Percentiles rank a stretch among this genome's conserved stretches.
phyloP scores from a whole-genome alignment of 2,888 invertebrate species.

The Parapristionchus giblindavisi region DNA sequence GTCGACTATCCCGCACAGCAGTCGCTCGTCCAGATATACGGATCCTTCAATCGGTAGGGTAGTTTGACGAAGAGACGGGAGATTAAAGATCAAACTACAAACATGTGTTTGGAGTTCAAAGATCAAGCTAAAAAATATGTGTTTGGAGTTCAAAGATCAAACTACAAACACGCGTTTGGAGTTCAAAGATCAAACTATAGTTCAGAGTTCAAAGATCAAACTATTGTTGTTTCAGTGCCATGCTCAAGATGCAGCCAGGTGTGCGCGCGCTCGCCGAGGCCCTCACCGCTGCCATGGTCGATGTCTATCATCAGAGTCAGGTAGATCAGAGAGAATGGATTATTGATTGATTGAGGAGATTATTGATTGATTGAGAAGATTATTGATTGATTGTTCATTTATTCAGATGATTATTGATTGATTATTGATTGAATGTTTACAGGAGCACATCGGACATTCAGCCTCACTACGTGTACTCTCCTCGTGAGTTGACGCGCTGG shows the following conservation, averaged over 20 bases:
- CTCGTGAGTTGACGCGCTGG: slow-evolving; percentile 97
- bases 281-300: slow-evolving; percentile 97
- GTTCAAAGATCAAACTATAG: too few species aligned
- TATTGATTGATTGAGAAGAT: neutral
- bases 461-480: slow-evolving; percentile 99
- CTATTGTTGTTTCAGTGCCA: slow-evolving; percentile 79
- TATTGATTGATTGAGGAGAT: neutral
- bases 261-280: slow-evolving; percentile 93
- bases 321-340: slow-evolving; percentile 55
- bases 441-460: slow-evolving; percentile 99
- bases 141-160: too few species aligned
- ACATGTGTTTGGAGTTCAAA: too few species aligned
- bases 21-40: slow-evolving; percentile 91
- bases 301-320: slow-evolving; percentile 93
- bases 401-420: neutral
- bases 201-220: too few species aligned
- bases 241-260: slow-evolving; percentile 91
- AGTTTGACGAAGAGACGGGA: too few species aligned
- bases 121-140: too few species aligned
- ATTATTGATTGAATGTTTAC: neutral
- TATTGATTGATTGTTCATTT: too few species aligned
- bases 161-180: too few species aligned
- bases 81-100: too few species aligned
- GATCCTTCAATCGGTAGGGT: slow-evolving; percentile 93
- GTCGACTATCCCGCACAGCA: slow-evolving; percentile 99